Evolutionary conservation across 2,888 invertebrate species (phyloP).

Genomic region (Nesidiocoris tenuis): DNA sequence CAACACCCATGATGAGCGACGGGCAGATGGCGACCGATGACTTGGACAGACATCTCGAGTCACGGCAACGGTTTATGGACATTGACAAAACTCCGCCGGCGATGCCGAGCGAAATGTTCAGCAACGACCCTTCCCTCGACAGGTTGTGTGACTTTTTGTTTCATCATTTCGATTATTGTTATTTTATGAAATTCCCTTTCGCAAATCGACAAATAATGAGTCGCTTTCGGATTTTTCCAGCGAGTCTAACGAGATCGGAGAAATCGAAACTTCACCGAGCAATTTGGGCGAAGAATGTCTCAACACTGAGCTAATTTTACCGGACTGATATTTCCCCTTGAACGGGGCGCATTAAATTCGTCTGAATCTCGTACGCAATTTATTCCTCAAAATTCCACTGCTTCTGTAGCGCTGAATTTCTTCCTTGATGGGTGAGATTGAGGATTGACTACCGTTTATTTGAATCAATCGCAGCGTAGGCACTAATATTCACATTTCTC

Average conservation of each 20-base stretch:
- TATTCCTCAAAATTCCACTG: no score
- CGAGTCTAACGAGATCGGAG: conserved; percentile 75
- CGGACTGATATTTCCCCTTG: no score
- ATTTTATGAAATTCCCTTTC: not conserved
- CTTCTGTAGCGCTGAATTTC: no score
- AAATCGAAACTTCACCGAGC: conserved; percentile 78
- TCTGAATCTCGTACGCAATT: no score
- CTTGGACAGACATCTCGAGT: conserved; percentile 84
- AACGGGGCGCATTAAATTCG: no score
- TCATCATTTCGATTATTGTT: no score
- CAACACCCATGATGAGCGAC: conserved; percentile 59
- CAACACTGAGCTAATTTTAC: conserved; percentile 63
- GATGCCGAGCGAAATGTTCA: conserved; percentile 91
- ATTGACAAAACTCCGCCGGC: conserved; percentile 85
- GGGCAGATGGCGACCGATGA: conserved; percentile 90
- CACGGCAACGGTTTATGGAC: conserved; percentile 76
- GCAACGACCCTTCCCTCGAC: conserved; percentile 86
- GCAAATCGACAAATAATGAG: not conserved
- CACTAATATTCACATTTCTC: no score
- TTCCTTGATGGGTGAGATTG: no score
- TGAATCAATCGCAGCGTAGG: no score
- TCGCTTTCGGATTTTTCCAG: conserved; percentile 59
- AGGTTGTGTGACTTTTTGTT: conserved; percentile 61
- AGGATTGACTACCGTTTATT: no score
- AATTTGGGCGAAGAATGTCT: conserved; percentile 79